A percentile compares a stretch with the other conserved stretches of the same genome.
Conservation (phyloP, 2,797 vertebrate genomes). For the Epinephelus awoara region DNA sequence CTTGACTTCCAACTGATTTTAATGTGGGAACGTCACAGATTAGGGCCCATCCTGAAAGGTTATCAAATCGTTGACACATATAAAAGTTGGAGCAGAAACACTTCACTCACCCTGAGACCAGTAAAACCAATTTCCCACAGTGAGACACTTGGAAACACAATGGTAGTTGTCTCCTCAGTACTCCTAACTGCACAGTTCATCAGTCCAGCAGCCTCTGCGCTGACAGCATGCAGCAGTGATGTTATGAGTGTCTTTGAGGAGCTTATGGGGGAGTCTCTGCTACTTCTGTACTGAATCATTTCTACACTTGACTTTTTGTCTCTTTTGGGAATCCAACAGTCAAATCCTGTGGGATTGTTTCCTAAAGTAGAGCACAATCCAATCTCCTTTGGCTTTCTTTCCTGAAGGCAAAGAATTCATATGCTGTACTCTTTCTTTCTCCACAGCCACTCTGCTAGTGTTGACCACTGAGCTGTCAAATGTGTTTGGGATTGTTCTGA, state of each 20-base stretch:
- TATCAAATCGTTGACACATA: no score
- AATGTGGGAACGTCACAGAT: no score
- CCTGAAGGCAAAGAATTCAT: conserved; percentile 27
- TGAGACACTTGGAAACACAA: background rate
- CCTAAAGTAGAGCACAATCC: conserved; percentile 41
- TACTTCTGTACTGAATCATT: conserved; percentile 42
- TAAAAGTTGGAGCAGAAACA: no score
- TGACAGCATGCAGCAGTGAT: conserved; percentile 6
- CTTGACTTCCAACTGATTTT: no score
- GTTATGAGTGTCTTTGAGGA: conserved; percentile 4
- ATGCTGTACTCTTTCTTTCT: background rate
- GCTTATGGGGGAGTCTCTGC: conserved; percentile 25
- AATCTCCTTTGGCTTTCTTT: conserved; percentile 27
- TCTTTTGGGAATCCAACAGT: conserved; percentile 36
- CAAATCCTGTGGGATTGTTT: conserved; percentile 41
- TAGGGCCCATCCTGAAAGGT: no score
- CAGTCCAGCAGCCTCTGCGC: background rate
- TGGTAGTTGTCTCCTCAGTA: background rate
- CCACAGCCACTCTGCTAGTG: background rate
- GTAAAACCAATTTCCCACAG: background rate
- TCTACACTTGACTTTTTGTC: conserved; percentile 49
- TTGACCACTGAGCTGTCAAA: conserved; percentile 1
- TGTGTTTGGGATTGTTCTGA: background rate
- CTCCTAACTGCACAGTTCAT: background rate
- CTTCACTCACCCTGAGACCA: no score